Percentiles rank a stretch among this genome's conserved stretches.
Conservation (phyloP, 2,113 vertebrate species). For the Tapirus terrestris region DNA sequence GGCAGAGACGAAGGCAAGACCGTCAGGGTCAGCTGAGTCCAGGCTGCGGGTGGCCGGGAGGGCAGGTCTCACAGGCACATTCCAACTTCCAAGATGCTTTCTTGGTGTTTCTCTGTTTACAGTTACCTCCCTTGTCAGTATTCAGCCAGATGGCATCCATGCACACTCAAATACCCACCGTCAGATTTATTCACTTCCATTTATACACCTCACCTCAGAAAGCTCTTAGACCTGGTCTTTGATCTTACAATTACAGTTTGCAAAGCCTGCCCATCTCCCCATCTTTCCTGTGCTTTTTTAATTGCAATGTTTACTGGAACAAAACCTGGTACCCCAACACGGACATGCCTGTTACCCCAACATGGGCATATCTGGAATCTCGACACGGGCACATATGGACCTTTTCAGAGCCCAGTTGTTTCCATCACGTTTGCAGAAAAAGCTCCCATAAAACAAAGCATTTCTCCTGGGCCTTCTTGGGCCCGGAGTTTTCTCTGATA, state of each 20-base stretch:
- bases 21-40: background rate
- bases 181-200: background rate
- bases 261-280: background rate
- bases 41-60: background rate
- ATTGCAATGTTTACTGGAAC: background rate
- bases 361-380: too few relatives aligned
- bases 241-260: background rate
- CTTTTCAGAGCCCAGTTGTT: background rate
- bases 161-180: background rate
- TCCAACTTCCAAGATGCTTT: background rate
- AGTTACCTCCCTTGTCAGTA: background rate
- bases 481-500: background rate
- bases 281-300: background rate
- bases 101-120: background rate
- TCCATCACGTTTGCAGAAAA: background rate
- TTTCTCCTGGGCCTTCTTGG: background rate
- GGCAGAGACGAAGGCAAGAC: background rate
- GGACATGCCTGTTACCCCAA: too few relatives aligned
- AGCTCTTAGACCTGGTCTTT: background rate
- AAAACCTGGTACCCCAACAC: background rate
- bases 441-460: background rate
- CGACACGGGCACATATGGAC: accelerated
- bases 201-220: background rate
- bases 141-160: background rate
- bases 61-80: background rate